Base-by-base conservation (phyloP, 2,888 invertebrate genomes). In the Hirtodrosophila cameraria region DNA sequence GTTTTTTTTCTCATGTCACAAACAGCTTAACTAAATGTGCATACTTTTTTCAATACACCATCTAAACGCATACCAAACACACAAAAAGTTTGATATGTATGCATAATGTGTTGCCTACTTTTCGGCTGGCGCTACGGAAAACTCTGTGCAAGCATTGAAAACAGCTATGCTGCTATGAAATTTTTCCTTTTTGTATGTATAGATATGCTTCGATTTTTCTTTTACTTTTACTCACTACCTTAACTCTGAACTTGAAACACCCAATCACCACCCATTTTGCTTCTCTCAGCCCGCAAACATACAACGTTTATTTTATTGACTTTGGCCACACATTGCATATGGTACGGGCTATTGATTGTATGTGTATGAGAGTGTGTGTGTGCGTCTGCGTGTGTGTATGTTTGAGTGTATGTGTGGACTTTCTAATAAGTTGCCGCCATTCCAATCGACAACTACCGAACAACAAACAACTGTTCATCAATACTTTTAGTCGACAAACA, bases 281-380 rank as follows among this genome's bases (percentile, higher is more conserved):
- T 23, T 54, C 43, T 57, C 46, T 53, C 58, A 46, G 35, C 54
- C 71, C 61, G 57, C 75, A 74, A 79, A 65, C 86, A 79, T 82
- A 65, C 71, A 83, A 70, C 83, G 83, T 74, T 80, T 83, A 83
- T 85, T 85, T 85, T 82, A 82, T 82, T 82, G 86, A 82, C 82
- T 82, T 82, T 75, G 48, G 50, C 54, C 60, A 66, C 63, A 67
- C 64, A 67, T 66, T 75, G 64, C 73, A 68, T 72, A 72, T 76
- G 59, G 42, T 57, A 18, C 27, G 33, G 23, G 36, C 38, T 42
- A 20, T 38, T 78, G 68, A 65, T 63, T 69, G 67, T 58, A 33
- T 28, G 7, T 38, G 39, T 35, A 33, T 28, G 7, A 35, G 39
- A 33, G 38, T 49, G 46, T 25, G 39, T 42, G 52, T 42, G 50